A percentile compares a stretch with the other conserved stretches of the same genome.
Conservation (phyloP, 2,113 vertebrate genomes). For the Macrotus californicus region DNA sequence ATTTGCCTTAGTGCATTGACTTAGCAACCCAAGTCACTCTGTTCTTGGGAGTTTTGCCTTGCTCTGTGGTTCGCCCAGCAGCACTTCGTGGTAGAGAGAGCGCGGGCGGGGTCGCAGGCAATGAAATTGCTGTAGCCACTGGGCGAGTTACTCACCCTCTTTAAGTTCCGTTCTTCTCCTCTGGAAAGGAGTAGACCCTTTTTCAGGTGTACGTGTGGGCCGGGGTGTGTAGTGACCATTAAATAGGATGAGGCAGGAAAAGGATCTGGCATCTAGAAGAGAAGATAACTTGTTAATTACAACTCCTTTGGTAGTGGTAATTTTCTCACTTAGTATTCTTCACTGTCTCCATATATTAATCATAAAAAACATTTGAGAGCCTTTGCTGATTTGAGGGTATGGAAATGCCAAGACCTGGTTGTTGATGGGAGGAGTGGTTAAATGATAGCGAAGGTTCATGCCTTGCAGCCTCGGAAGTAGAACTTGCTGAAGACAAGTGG, state of each 20-base stretch:
- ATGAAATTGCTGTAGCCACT: accelerated
- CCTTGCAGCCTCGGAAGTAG: neutral
- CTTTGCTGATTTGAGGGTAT: neutral
- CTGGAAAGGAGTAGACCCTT: neutral
- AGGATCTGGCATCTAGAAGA: neutral
- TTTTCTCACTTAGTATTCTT: neutral
- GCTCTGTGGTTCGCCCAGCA: neutral
- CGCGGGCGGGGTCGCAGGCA: accelerated
- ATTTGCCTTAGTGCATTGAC: conserved; percentile 57
- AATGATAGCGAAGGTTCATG: neutral
- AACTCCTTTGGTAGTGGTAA: neutral
- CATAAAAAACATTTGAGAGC: neutral
- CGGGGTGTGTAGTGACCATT: neutral
- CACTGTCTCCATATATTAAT: neutral
- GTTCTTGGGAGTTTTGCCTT: neutral
- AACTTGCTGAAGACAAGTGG: neutral
- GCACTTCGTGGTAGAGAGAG: neutral
- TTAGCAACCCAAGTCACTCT: neutral
- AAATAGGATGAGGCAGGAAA: neutral
- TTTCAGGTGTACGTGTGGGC: neutral
- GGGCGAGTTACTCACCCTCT: neutral
- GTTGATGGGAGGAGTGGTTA: neutral
- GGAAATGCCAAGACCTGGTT: neutral
- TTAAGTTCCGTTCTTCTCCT: neutral
- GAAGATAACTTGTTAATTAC: neutral